Conservation (phyloP, 2,113 vertebrate species). For the Heterocephalus glaber region DNA sequence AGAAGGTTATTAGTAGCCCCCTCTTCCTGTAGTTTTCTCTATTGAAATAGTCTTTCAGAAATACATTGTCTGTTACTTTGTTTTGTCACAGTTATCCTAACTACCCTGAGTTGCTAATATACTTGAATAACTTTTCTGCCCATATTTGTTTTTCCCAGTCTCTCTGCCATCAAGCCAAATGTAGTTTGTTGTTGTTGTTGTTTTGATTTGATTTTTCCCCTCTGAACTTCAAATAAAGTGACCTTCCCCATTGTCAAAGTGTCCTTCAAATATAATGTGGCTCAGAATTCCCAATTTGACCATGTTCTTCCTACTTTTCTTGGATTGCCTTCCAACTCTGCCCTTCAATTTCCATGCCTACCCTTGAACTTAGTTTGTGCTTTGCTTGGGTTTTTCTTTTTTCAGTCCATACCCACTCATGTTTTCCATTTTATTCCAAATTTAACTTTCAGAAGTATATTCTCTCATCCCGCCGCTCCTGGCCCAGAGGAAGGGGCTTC, state of each 20-base stretch:
- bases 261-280: background rate
- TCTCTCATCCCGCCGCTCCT: too few relatives aligned
- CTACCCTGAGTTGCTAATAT: background rate
- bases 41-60: background rate
- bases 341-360: background rate
- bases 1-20: background rate
- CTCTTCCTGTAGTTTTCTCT: background rate
- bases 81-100: background rate
- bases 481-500: too few relatives aligned
- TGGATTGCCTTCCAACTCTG: background rate
- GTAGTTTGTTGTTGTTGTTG: background rate
- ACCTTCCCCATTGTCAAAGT: background rate
- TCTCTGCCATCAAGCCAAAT: background rate
- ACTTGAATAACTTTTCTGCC: background rate
- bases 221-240: background rate
- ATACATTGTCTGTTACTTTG: background rate
- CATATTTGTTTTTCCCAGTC: background rate
- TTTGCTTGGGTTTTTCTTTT: conserved; percentile 9
- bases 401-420: background rate
- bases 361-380: background rate
- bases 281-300: background rate
- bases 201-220: background rate
- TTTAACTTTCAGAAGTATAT: conserved; percentile 20
- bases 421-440: conserved; percentile 29
- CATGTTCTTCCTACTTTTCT: background rate